A percentile compares a stretch with the other conserved stretches of the same genome.
Conservation (phyloP, 2,797 vertebrate species). For the Chelidonichthys spinosus region DNA sequence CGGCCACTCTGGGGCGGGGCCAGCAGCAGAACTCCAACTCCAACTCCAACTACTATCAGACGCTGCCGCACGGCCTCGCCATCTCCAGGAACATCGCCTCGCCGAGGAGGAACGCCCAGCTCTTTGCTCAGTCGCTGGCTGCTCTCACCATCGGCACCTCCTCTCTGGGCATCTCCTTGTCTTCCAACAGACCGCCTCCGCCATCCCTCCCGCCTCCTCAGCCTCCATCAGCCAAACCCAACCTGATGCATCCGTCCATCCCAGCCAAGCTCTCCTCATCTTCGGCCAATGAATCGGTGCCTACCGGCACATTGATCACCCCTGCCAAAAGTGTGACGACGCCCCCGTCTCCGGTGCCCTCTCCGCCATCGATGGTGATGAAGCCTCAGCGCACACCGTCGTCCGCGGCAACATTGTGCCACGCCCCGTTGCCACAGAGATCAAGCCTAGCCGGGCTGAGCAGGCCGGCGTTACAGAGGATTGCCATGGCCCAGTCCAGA, state of each 20-base stretch:
- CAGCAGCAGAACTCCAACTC: slow-evolving; percentile 68
- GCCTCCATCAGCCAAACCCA: slow-evolving; percentile 67
- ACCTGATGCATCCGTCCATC: slow-evolving; percentile 63
- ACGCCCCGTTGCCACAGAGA: slow-evolving; percentile 81
- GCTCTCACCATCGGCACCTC: slow-evolving; percentile 77
- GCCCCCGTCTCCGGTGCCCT: slow-evolving; percentile 72
- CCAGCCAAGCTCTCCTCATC: slow-evolving; percentile 59
- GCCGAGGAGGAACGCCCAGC: slow-evolving; percentile 74
- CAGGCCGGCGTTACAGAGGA: slow-evolving; percentile 89
- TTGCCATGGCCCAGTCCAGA: slow-evolving; percentile 94
- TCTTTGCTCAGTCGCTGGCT: slow-evolving; percentile 82
- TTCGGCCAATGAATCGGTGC: slow-evolving; percentile 73
- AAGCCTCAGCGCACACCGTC: slow-evolving; percentile 73
- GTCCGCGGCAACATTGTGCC: slow-evolving; percentile 55
- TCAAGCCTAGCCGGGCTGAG: slow-evolving; percentile 89
- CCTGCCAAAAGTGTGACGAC: slow-evolving; percentile 72
- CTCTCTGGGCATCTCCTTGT: slow-evolving; percentile 72
- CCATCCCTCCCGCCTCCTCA: slow-evolving; percentile 80
- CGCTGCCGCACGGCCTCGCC: slow-evolving; percentile 82
- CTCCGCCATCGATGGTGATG: slow-evolving; percentile 73
- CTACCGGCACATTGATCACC: slow-evolving; percentile 82
- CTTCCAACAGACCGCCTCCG: slow-evolving; percentile 73
- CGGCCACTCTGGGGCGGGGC: slow-evolving; percentile 72
- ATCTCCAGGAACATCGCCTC: slow-evolving; percentile 78
- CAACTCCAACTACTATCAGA: slow-evolving; percentile 77